Conservation (phyloP, 2,888 invertebrate genomes). For the Chirona hameri region DNA sequence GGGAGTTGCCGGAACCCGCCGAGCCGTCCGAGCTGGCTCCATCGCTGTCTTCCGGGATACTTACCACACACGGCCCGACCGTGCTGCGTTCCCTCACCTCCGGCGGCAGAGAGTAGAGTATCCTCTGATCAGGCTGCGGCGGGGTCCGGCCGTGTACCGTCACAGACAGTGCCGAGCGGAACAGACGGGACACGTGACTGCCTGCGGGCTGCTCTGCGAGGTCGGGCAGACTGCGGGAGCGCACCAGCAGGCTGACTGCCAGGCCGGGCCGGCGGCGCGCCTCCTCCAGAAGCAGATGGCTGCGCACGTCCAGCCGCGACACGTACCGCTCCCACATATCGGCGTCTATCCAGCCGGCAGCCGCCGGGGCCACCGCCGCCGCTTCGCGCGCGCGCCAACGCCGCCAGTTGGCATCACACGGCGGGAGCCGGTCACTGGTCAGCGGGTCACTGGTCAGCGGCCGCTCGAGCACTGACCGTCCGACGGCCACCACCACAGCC, state of each 20-base stretch:
- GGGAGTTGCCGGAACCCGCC: background rate
- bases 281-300: slow-evolving; percentile 10
- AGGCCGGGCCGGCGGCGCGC: slow-evolving; percentile 9
- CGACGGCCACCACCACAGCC: background rate
- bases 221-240: background rate
- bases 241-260: slow-evolving; percentile 6
- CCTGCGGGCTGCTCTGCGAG: background rate
- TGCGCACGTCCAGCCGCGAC: slow-evolving; percentile 1
- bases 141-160: background rate
- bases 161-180: background rate
- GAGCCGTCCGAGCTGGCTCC: background rate
- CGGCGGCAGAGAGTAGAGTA: background rate
- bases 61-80: background rate
- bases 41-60: background rate
- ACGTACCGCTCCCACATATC: slow-evolving; percentile 25
- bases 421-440: background rate
- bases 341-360: slow-evolving; percentile 23
- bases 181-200: background rate
- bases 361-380: background rate
- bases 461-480: background rate
- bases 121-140: background rate
- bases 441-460: background rate
- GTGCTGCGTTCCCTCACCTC: background rate
- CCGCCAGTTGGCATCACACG: background rate
- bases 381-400: background rate